Evolutionary conservation across 1,140 invertebrate genomes (phyloP).

Genomic region (Caenorhabditis inopinata): DNA sequence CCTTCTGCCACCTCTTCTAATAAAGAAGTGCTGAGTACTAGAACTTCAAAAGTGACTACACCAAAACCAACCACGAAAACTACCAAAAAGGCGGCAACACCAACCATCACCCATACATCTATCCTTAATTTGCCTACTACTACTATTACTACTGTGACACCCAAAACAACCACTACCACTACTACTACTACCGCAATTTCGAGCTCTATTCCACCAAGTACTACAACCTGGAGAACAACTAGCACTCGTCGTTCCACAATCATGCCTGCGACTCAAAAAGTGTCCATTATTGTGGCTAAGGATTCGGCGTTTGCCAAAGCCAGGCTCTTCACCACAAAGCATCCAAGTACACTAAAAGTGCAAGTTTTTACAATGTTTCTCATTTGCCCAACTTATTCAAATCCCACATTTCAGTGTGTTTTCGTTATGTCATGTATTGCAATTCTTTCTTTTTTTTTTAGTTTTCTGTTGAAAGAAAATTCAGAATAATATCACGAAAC

Average conservation of each 20-base stretch:
- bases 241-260: slow-evolving; percentile 7
- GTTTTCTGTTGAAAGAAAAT: no score
- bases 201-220: not conserved
- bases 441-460: not conserved
- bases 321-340: slow-evolving; percentile 6
- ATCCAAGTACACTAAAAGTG: slow-evolving; percentile 19
- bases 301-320: slow-evolving; percentile 3
- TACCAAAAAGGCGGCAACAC: slow-evolving; percentile 14
- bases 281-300: not conserved
- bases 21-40: not conserved
- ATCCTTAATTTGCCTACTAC: slow-evolving; percentile 30
- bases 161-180: slow-evolving; percentile 7
- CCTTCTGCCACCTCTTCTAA: not conserved
- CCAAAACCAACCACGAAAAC: slow-evolving; percentile 3
- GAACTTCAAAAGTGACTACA: not conserved
- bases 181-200: slow-evolving; percentile 26
- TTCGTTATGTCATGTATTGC: no score
- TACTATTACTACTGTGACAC: slow-evolving; percentile 16
- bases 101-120: slow-evolving; percentile 16
- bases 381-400: not conserved
- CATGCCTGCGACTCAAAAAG: slow-evolving; percentile 2
- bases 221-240: not conserved
- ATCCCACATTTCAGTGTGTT: no score
- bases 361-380: not conserved
- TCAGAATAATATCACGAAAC: not conserved